These are phyloP conservation scores for Gerosis bhagava DNA, from an alignment of 2,888 invertebrate species.

Conservation along the genomic window DNA sequence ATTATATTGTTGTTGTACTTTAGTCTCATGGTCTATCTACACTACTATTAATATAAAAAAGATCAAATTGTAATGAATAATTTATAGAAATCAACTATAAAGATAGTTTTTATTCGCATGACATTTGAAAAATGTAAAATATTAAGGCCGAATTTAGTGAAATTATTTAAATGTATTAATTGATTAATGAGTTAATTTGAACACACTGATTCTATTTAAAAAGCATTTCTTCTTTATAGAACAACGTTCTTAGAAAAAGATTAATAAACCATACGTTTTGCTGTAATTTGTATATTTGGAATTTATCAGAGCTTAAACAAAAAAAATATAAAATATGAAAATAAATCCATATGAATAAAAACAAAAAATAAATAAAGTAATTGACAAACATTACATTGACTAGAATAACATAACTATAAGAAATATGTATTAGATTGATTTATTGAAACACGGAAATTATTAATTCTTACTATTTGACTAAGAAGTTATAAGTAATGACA, in stretches of 20 bases:
- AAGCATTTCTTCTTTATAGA: too few relatives aligned
- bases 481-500: too few relatives aligned
- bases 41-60: conserved; percentile 34
- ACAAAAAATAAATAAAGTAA: conserved; percentile 1
- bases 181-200: too few relatives aligned
- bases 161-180: neutral
- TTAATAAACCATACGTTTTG: neutral
- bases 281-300: too few relatives aligned
- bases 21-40: conserved; percentile 48
- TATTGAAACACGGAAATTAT: too few relatives aligned
- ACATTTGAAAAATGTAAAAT: neutral
- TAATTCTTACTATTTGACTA: neutral
- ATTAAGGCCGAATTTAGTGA: conserved; percentile 15
- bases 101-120: neutral
- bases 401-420: conserved; percentile 5
- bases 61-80: conserved; percentile 24
- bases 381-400: conserved; percentile 18
- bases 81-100: conserved; percentile 7
- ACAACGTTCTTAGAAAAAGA: neutral
- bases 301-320: too few relatives aligned
- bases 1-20: conserved; percentile 61
- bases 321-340: too few relatives aligned
- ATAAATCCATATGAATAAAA: too few relatives aligned
- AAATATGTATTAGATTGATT: too few relatives aligned
- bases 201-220: too few relatives aligned